phyloP scores from a whole-genome alignment of 92 coral and sea anemone genomes.

The Porites lobata region DNA sequence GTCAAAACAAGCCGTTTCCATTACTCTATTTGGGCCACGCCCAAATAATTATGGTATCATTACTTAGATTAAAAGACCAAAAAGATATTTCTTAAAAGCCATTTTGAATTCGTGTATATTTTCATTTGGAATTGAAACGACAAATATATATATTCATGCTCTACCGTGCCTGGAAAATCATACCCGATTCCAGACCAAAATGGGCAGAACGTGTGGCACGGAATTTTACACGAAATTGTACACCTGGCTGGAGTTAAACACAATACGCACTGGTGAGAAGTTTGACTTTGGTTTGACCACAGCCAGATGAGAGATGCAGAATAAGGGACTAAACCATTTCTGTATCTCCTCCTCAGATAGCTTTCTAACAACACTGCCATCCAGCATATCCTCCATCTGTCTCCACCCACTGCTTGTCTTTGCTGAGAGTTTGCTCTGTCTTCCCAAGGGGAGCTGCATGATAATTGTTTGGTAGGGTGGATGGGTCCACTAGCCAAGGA shows the following conservation, averaged over 20 bases:
- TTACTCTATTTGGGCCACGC: too few species aligned
- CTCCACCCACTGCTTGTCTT: constrained; percentile 65
- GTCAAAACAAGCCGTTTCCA: too few species aligned
- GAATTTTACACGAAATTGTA: neutral
- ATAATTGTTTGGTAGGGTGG: constrained; percentile 69
- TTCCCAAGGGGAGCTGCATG: constrained; percentile 57
- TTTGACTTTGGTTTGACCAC: constrained; percentile 66
- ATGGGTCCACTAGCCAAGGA: constrained; percentile 76
- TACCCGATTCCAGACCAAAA: too few species aligned
- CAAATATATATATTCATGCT: too few species aligned
- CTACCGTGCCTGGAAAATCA: too few species aligned
- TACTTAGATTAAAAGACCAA: too few species aligned
- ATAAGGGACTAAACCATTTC: constrained; percentile 62
- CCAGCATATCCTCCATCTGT: constrained; percentile 80
- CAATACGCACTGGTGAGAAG: constrained; percentile 70
- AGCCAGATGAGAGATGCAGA: constrained; percentile 72
- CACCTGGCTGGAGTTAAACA: constrained; percentile 69
- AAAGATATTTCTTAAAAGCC: too few species aligned
- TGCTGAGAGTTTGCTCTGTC: constrained; percentile 70
- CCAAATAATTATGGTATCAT: too few species aligned
- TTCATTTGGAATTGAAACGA: too few species aligned
- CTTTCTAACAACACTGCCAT: constrained; percentile 72
- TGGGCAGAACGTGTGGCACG: too few species aligned
- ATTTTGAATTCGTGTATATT: too few species aligned
- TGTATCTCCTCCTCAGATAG: constrained; percentile 47